Evolutionary conservation across 2,888 invertebrate species (phyloP).

Genomic region (Alcis repandata): DNA sequence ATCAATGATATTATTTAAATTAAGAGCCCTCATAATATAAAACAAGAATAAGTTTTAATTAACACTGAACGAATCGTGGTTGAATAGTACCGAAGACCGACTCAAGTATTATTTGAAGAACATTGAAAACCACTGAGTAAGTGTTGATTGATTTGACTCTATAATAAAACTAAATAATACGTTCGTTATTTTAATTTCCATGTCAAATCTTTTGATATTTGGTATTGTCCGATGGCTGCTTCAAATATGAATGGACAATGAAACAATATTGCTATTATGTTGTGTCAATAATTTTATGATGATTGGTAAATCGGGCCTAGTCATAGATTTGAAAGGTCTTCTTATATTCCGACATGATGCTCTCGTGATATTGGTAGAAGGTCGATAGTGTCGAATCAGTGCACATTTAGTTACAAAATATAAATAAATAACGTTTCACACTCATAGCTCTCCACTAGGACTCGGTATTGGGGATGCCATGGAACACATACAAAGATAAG

Average conservation of each 20-base stretch:
- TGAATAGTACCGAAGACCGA: slow-evolving; percentile 7
- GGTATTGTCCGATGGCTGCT: slow-evolving; percentile 18
- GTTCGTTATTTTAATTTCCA: slow-evolving; percentile 16
- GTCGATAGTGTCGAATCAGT: not conserved
- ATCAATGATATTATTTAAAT: slow-evolving; percentile 21
- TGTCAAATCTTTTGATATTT: slow-evolving; percentile 22
- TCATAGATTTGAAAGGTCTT: slow-evolving; percentile 14
- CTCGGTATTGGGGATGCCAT: no score
- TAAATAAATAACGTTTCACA: no score
- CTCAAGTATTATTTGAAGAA: slow-evolving; percentile 17
- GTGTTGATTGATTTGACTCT: slow-evolving; percentile 19
- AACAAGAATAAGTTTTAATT: slow-evolving; percentile 26
- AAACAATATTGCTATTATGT: slow-evolving; percentile 28
- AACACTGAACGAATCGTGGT: slow-evolving; percentile 22
- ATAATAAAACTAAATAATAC: slow-evolving; percentile 15
- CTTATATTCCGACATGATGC: not conserved
- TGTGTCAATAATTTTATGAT: slow-evolving; percentile 33
- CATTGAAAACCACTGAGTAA: slow-evolving; percentile 9
- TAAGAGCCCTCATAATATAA: slow-evolving; percentile 19
- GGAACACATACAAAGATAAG: no score
- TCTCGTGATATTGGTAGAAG: slow-evolving; percentile 2
- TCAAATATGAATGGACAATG: slow-evolving; percentile 20
- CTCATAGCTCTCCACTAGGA: no score
- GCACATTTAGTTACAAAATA: not conserved
- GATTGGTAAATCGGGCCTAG: slow-evolving; percentile 22